phyloP scores from a whole-genome alignment of 1,140 invertebrate genomes.

The Papilio dardanus region DNA sequence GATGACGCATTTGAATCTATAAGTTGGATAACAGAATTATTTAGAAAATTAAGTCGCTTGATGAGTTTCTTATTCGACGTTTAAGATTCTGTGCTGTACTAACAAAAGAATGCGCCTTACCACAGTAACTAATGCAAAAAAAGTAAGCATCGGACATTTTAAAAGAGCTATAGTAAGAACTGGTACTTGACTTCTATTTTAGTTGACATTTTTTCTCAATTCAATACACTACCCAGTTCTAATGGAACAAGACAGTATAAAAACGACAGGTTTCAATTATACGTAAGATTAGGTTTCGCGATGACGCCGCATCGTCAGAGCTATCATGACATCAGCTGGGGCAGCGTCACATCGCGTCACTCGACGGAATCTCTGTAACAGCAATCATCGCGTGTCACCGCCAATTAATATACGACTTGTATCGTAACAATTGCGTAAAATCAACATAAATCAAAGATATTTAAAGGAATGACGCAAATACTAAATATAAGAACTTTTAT shows the following conservation, averaged over 20 bases:
- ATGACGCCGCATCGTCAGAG: constrained; percentile 57
- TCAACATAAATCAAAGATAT: constrained; percentile 20
- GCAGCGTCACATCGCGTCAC: constrained; percentile 72
- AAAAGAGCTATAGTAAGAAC: background rate
- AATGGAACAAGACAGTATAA: background rate
- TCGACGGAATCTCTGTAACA: constrained; percentile 59
- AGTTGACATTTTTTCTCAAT: too few species aligned
- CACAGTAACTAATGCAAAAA: too few species aligned
- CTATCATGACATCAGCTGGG: constrained; percentile 69
- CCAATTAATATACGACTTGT: constrained; percentile 55
- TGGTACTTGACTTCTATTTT: too few species aligned
- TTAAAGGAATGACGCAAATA: constrained; percentile 12
- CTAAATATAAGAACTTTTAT: background rate
- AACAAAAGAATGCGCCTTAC: too few species aligned
- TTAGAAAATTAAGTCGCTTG: background rate
- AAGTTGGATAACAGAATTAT: constrained; percentile 2
- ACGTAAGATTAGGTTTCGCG: constrained; percentile 32
- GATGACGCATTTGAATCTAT: constrained; percentile 15
- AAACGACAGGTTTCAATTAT: background rate
- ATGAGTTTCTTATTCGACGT: background rate
- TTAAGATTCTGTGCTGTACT: background rate
- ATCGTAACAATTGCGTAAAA: constrained; percentile 25
- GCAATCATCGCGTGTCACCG: constrained; percentile 62
- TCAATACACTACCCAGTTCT: too few species aligned
- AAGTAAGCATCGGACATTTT: too few species aligned